Percentiles rank a stretch among this genome's conserved stretches.
Conservation (phyloP, 2,888 invertebrate genomes). For the Dicranocentrus wangi region DNA sequence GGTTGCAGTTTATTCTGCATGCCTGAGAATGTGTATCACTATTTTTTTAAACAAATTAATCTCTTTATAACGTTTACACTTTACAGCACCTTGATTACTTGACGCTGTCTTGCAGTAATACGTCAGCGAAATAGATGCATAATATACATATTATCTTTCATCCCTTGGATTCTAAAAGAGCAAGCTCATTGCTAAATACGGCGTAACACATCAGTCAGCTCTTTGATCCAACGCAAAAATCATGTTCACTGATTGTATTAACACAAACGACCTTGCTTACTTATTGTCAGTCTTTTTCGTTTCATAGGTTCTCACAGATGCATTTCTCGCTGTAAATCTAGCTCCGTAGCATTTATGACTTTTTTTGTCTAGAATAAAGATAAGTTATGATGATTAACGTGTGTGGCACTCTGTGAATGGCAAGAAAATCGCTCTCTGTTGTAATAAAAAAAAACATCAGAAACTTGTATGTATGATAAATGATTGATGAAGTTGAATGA, state of each 20-base stretch:
- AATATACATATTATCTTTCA: background rate
- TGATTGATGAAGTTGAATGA: constrained; percentile 33
- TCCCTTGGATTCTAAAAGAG: constrained; percentile 29
- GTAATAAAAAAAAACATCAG: too few species aligned
- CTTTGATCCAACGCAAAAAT: constrained; percentile 34
- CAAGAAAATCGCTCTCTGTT: too few species aligned
- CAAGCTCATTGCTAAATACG: constrained; percentile 36
- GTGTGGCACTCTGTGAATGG: too few species aligned
- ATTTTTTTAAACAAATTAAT: constrained; percentile 13
- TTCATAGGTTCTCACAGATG: background rate
- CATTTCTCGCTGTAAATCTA: background rate
- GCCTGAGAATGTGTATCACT: constrained; percentile 3
- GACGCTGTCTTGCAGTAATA: constrained; percentile 15
- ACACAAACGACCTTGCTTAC: constrained; percentile 54
- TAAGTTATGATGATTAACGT: too few species aligned
- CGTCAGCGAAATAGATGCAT: background rate
- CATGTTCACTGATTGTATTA: constrained; percentile 53
- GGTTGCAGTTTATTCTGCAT: constrained; percentile 17
- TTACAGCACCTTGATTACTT: constrained; percentile 43
- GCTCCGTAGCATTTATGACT: too few species aligned
- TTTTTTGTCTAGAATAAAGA: too few species aligned
- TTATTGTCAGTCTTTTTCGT: constrained; percentile 26
- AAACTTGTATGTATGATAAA: background rate
- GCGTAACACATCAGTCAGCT: background rate
- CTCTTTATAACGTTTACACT: constrained; percentile 23